Base-by-base conservation (phyloP, 2,888 invertebrate species). In the Bunonema sp. region DNA sequence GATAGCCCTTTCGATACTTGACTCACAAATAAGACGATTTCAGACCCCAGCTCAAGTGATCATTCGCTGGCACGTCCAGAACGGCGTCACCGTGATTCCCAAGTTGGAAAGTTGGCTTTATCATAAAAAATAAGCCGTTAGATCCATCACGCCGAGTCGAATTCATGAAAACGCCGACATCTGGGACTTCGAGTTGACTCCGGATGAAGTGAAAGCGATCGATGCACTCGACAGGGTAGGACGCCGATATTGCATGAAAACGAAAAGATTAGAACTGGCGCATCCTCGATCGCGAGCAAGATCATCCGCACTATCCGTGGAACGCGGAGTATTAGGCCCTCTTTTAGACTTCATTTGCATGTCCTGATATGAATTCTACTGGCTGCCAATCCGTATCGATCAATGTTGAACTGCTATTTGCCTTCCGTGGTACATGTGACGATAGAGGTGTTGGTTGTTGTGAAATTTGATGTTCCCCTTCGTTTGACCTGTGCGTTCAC, bases 41-140 rank as follows among this genome's bases (percentile, higher is more conserved):
- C 45, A 66, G 54, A 58, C 64, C 7, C 46, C 63, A 1, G 69
- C 71, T 19, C 72, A 71, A 46, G 53, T 72, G 12, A 49, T 68
- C 7, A 57, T 72, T n/a, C 56, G 69, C 23, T 72, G 72, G 72
- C 66, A 70, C 3, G 52, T 71, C 7, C 71, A 72, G 43, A 67
- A 70, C 41, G 61, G 59, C 23, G 60, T 70, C 42, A 66, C 67
- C 37, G 70, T 70, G 12, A 61, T 72, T 23, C 71, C 72, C n/a
- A 72, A 70, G 50, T 71, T 71, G 4, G 15, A 4, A 15, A 15
- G 15, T 15, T 12, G 28, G 28, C 8, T 8, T 26, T 12, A 10
- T 10, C 8, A 26, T 12, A 26, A 10, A 70, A 70, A 10, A 10
- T 10, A 12, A 26, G 8, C 8, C 8, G 8, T 8, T 10, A 26